phyloP scores from a whole-genome alignment of 2,888 invertebrate genomes.

The Netelia fuscicornis region DNA sequence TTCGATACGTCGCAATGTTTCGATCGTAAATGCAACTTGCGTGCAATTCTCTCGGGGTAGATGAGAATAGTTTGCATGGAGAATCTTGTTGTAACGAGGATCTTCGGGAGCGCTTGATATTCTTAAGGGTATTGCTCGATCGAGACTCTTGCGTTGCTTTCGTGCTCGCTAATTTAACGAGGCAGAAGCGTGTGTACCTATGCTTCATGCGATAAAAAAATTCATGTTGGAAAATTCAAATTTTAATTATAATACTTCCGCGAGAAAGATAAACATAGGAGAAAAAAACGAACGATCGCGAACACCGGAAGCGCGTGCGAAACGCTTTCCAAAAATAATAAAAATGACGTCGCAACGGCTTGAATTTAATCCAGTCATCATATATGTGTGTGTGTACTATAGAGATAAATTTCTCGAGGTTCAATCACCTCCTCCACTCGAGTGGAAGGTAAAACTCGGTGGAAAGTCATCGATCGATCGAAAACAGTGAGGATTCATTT shows the following conservation, averaged over 20 bases:
- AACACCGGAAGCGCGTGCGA: conserved; percentile 48
- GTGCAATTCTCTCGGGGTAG: too few species aligned
- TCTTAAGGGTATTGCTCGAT: too few species aligned
- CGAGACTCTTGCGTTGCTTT: too few species aligned
- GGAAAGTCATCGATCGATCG: conserved; percentile 40
- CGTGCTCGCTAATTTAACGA: conserved; percentile 44
- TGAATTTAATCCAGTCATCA: background rate
- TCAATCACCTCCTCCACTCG: conserved; percentile 12
- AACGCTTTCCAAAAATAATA: conserved; percentile 41
- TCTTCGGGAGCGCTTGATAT: too few species aligned
- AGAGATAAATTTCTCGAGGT: conserved; percentile 25
- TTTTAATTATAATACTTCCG: conserved; percentile 54
- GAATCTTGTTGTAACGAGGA: too few species aligned
- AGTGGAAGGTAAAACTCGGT: conserved; percentile 16
- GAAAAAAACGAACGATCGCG: conserved; percentile 17
- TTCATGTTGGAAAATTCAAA: too few species aligned
- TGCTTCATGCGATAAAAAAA: too few species aligned
- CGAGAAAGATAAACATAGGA: conserved; percentile 16
- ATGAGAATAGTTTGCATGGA: too few species aligned
- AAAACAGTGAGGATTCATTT: background rate
- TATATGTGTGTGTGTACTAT: background rate
- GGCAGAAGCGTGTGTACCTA: too few species aligned
- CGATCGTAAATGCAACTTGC: too few species aligned
- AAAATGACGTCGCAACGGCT: too few species aligned
- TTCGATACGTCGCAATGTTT: background rate